Base-by-base conservation (phyloP, 2,113 vertebrate species). In the Bujurquina vittata region DNA sequence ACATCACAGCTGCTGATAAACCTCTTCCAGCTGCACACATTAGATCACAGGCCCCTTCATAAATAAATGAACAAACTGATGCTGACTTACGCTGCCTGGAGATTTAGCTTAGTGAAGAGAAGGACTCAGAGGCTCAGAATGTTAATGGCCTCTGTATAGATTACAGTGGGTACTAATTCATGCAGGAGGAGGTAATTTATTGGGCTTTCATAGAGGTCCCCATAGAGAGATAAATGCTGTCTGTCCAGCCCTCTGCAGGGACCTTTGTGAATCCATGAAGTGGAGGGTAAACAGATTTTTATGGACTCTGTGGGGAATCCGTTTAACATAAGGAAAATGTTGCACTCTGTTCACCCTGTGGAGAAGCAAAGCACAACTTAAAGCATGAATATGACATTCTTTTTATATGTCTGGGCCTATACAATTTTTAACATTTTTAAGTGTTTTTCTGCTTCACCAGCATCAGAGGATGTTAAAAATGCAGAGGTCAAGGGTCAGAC, bases 181-280 rank as follows among this genome's bases (percentile, higher is more conserved):
- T 91, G 87, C 87, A 83, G 89, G 79, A 75, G 84, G 88, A 78
- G 85, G 83, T 90, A 89, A 94, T 94, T 95, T 92, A 91, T 92
- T 77, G 88, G 82, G 79, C 85, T 85, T 91, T 91, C 87, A 91
- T 72, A 79, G 86, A 72, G 79, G 82, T 84, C 90, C 89, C 93
- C 86, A 40, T 35, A 74, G 90, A 90, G 89, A 94, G 83, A 90
- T 91, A 89, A 88, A 88, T 90, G 86, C 87, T 79, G 84, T 92
- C 81, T 75, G 88, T 86, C 79, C 75, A 5, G 79, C 77, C 31
- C 77, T 81, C 83, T 84, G 86, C 75, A 49, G 59, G 72, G 86
- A 89, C 87, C 91, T 86, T 88, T 59, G 81, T 82, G 83, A 62
- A 93, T 87, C 82, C 85, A 93, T 94, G 91, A 89, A 84, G 60